Base-by-base conservation (phyloP, 92 coral and sea anemone genomes). In the Palythoa heliodiscus region DNA sequence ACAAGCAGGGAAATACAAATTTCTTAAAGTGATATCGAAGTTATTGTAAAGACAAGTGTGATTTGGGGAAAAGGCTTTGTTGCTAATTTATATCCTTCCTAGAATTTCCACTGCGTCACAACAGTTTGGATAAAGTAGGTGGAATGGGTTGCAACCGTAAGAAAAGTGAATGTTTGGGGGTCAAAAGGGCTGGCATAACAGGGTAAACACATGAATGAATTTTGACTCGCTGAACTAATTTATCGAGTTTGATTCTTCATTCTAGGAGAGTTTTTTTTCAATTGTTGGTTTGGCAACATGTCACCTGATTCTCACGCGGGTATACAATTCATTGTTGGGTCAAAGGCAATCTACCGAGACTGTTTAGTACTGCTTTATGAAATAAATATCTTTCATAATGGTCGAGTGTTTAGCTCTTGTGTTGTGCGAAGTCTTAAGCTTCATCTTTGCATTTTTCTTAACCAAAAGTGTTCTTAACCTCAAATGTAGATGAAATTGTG, bases 61-160 rank as follows among this genome's bases (percentile, higher is more conserved):
- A 79, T 11, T 63, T 40, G 20, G 15, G n/a, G 3, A 24, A 38
- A 38, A 16, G 54, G 16, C 20, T 66, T 35, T 14, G 72, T 61
- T 40, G 35, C 55, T 63, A 58, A 66, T 12, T 29, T 47, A 66
- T 52, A 43, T 79, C n/a, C 58, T 43, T 64, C 11, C 39, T 50
- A 79, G 70, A 75, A 79, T 79, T 79, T 64, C 38, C 19, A 79
- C 72, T 79, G 83, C 83, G 83, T 79, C 83, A 79, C 73, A 43
- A 79, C n/a, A 79, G 24, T 23, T 63, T 66, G n/a, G 40, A 39
- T 79, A n/a, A 25, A 20, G 72, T 64, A 79, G 17, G 50, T 22
- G 11, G 25, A 60, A 22, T 60, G 37, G 60, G 50, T 6, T 50
- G 50, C 79, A 20, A 75, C 3, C 20, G 11, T 1, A 38, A 13